Base-by-base conservation (phyloP, 2,113 vertebrate species). In the Catharus bicknelli region DNA sequence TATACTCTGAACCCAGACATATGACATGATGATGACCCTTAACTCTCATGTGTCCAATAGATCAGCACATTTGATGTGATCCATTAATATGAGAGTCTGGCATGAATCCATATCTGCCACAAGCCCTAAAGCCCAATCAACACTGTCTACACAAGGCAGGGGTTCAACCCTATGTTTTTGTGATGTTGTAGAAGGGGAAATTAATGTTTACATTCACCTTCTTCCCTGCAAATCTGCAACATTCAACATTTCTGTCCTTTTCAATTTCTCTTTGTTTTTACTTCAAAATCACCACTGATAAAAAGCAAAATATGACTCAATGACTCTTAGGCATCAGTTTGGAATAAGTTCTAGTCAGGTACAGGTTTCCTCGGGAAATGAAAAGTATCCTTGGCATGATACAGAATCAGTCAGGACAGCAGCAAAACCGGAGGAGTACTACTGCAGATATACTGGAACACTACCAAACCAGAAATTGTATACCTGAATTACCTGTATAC, bases 381-480 rank as follows among this genome's bases (percentile, higher is more conserved):
- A 75, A 77, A 63, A 17, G 25, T 50, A 59, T 38, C 22, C 66
- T 75, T 36, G 76, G 69, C 26, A 45, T 9, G 10, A 82, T 3
- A 80, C 2, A 78, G 38, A 58, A 83, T 53, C 59, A 58, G 16
- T 55, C 53, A 80, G 18, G 15, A 36, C 80, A 94, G 67, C 29
- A 74, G 38, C 32, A 90, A 79, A 86, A 90, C 0, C 0, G 0
- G 3, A 42, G 42, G 2, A 72, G 13, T 23, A 58, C 72, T 80
- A 48, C n/a, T 50, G 32, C 58, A 70, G 17, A 78, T 21, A 64
- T 38, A 55, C 22, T 27, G 58, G 55, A 82, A 76, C 25, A 47
- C 23, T 74, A 63, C 40, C 36, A 81, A 66, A 66, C 11, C 30
- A 40, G 55, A 88, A 90, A 68, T 2, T 83, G 13, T 6, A 9